A percentile compares a stretch with the other conserved stretches of the same genome.
phyloP scores from a whole-genome alignment of 1,140 invertebrate genomes.

The Polypedilum pembai region DNA sequence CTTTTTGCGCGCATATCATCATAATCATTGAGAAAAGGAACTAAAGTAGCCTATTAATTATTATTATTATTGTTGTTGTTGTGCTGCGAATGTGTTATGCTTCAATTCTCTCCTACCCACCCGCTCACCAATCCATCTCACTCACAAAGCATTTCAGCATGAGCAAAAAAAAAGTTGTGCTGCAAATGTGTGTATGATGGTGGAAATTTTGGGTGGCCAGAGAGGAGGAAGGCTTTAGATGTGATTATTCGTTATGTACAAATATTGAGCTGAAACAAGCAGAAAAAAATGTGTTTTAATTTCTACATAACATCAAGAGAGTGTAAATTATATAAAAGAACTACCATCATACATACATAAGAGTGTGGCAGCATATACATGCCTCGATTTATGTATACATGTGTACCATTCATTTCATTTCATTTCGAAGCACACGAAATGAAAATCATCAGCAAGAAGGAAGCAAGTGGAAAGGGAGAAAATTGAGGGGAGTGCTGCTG shows the following conservation, averaged over 20 bases:
- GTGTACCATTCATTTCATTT: constrained; percentile 12
- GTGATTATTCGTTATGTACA: background rate
- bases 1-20: background rate
- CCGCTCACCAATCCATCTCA: background rate
- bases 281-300: background rate
- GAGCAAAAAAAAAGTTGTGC: background rate
- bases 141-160: background rate
- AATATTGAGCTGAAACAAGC: background rate
- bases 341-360: background rate
- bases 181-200: background rate
- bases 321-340: background rate
- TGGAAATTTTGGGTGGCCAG: background rate
- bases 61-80: background rate
- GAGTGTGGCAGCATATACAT: background rate
- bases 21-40: background rate
- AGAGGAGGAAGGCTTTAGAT: background rate
- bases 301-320: background rate
- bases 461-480: background rate
- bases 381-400: background rate
- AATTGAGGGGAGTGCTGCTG: background rate
- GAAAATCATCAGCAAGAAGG: background rate
- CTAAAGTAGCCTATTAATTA: constrained; percentile 13
- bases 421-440: background rate
- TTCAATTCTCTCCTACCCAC: background rate
- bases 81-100: background rate